Percentiles rank a stretch among this genome's conserved stretches.
phyloP scores from a whole-genome alignment of 1,140 invertebrate species.

The Calosoma granatense region DNA sequence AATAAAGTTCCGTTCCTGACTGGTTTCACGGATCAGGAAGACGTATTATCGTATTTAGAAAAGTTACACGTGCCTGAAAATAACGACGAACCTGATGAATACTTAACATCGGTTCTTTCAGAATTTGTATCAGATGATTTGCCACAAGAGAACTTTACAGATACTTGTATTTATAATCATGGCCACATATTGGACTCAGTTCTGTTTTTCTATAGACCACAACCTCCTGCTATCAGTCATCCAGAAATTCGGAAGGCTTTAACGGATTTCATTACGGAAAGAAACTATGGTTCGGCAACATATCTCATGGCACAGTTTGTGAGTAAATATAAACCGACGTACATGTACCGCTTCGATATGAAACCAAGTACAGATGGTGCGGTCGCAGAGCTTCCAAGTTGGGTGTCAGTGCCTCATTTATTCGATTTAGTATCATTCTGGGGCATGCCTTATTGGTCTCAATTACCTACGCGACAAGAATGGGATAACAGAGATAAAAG shows the following conservation, averaged over 20 bases:
- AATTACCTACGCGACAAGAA: conserved; percentile 34
- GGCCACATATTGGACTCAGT: conserved; percentile 62
- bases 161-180: conserved; percentile 55
- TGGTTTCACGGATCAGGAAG: conserved; percentile 70
- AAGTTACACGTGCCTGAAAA: conserved; percentile 44
- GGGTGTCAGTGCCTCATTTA: conserved; percentile 66
- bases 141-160: conserved; percentile 40
- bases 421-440: conserved; percentile 69
- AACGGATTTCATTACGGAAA: conserved; percentile 59
- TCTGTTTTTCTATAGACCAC: conserved; percentile 59
- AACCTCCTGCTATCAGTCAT: conserved; percentile 41
- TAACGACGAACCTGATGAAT: conserved; percentile 42
- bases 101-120: conserved; percentile 44
- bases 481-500: conserved; percentile 68
- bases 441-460: conserved; percentile 58
- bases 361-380: conserved; percentile 52
- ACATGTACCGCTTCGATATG: conserved; percentile 65
- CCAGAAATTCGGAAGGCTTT: conserved; percentile 46
- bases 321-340: conserved; percentile 46
- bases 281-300: conserved; percentile 57
- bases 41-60: conserved; percentile 47
- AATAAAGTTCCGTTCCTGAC: conserved; percentile 56
- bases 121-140: conserved; percentile 49
- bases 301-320: conserved; percentile 52
- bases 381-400: conserved; percentile 52